A percentile compares a stretch with the other conserved stretches of the same genome.
These are phyloP conservation scores for Drosophila kambysellisi DNA, from an alignment of 2,888 invertebrate species.

Conservation along the genomic window DNA sequence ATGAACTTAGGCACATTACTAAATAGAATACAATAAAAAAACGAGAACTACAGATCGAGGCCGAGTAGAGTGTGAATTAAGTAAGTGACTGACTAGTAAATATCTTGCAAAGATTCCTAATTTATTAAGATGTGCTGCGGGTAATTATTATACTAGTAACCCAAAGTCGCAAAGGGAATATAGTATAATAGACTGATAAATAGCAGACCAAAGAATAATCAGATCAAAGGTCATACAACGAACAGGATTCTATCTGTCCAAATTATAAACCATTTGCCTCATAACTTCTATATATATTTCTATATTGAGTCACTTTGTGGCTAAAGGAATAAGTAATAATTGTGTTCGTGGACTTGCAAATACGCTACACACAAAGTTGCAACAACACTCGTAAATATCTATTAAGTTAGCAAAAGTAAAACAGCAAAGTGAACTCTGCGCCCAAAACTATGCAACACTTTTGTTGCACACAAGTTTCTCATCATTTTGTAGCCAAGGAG, in stretches of 20 bases:
- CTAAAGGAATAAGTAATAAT: neutral
- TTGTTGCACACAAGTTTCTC: slow-evolving; percentile 1
- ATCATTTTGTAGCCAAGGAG: neutral
- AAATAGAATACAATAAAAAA: slow-evolving; percentile 35
- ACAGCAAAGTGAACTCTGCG: neutral
- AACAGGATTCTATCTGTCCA: neutral
- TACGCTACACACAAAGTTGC: slow-evolving; percentile 12
- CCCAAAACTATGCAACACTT: slow-evolving; percentile 32
- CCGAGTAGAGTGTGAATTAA: neutral
- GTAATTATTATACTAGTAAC: neutral
- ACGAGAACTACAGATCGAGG: neutral
- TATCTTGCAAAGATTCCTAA: neutral
- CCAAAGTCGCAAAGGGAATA: neutral
- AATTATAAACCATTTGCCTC: neutral
- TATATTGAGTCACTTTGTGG: neutral
- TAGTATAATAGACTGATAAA: neutral
- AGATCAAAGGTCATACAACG: neutral
- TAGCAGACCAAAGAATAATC: neutral
- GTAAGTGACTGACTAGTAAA: neutral
- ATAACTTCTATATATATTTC: neutral
- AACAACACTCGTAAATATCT: neutral
- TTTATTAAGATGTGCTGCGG: neutral
- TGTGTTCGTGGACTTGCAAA: slow-evolving; percentile 3
- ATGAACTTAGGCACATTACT: slow-evolving; percentile 63
- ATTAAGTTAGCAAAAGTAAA: slow-evolving; percentile 6